Base-by-base conservation (phyloP, 2,797 vertebrate species). In the Rhinophrynus dorsalis region DNA sequence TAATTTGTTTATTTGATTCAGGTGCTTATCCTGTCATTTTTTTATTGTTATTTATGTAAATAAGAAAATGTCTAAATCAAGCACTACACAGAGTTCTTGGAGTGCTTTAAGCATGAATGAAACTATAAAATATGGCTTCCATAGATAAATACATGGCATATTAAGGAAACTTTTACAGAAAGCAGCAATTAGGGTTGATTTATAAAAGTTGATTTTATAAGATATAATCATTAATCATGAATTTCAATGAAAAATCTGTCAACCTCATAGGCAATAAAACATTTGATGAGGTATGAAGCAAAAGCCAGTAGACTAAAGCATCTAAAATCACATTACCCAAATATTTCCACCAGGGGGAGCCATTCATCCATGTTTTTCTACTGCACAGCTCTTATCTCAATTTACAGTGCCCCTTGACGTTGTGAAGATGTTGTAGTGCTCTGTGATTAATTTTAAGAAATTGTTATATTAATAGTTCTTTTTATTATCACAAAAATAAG, bases 301-400 rank as follows among this genome's bases (percentile, higher is more conserved):
- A 17, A 42, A 42, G n/a, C n/a, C n/a, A n/a, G n/a, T n/a, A n/a
- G n/a, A n/a, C n/a, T n/a, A n/a, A n/a, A n/a, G n/a, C n/a, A n/a
- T n/a, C n/a, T n/a, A n/a, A 37, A 6, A 37, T 18, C 23, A 21
- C 17, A 27, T 8, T 70, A 24, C 21, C 15, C 1, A 37, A n/a
- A 4, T 13, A 30, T 11, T 4, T 50, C 44, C 70, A 66, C 27
- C n/a, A 73, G 70, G 45, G 40, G 70, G 70, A 26, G 47, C 20
- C 11, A 35, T 44, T 37, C 5, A 51, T 48, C 40, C 21, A 54
- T 44, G 15, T 40, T 18, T 32, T 4, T 8, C 7, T 8, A 3
- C 3, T 5, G 8, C n/a, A 18, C 15, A 6, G 15, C 2, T 44
- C 6, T 18, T 17, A 2, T 44, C 12, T 44, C 2, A 18, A 6